Evolutionary conservation across 92 coral and sea anemone genomes (phyloP), one percentile per base, ranked within the genome.

Genomic region (Muricea muricata): DNA sequence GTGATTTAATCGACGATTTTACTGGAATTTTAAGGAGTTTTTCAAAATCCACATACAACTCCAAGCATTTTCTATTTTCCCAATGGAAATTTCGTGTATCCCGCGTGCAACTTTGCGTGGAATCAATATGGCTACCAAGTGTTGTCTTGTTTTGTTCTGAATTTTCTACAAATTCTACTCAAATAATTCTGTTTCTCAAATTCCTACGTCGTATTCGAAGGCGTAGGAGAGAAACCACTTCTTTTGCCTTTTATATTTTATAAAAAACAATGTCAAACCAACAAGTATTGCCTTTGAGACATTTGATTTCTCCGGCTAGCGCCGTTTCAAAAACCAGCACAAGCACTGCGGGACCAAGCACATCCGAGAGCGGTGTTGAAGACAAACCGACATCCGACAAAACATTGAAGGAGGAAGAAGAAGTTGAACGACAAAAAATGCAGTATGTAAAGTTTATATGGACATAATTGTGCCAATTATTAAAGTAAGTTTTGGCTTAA

Each of bases 391-490:
- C 52, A 32, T 56, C 83, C 24, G 83, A 57, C 35, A 78, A 78
- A 55, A 78, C 67, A 33, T 25, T 78, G 18, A 78, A 78, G 23
- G 83, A 78, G 58, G 83, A 78, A 57, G 83, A 78, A 14, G 83
- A 78, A 28, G 28, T 56, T 25, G 83, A 78, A 28, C 56, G 83
- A 78, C 83, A 78, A 39, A 78, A 78, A 40, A 78, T 78, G 83
- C 83, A 78, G 83, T 78, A 78, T 30, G 83, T 75, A 26, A 18
- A 7, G n/a, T n/a, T n/a, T n/a, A n/a, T n/a, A n/a, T n/a, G n/a
- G n/a, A n/a, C n/a, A n/a, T n/a, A n/a, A n/a, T n/a, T n/a, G n/a
- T n/a, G n/a, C n/a, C n/a, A n/a, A n/a, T n/a, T n/a, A n/a, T n/a
- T n/a, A n/a, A n/a, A 31, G 11, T 29, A 7, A 6, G 6, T 8